Percentiles rank a stretch among this genome's conserved stretches.
Evolutionary conservation across 2,888 invertebrate genomes (phyloP).

Genomic region (Andricus curvator): DNA sequence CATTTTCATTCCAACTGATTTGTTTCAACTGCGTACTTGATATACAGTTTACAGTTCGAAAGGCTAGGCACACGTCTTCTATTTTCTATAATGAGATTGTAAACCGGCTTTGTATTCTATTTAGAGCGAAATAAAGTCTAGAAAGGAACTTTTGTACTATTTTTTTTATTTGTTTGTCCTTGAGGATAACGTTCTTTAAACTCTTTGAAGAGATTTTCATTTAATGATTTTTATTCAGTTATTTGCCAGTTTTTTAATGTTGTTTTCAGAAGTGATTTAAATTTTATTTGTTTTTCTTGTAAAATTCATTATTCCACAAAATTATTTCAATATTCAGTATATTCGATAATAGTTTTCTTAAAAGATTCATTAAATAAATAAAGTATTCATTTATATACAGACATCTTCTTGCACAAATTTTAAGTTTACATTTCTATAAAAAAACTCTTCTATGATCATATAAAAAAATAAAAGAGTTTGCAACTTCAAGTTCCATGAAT

Average conservation of each 20-base stretch:
- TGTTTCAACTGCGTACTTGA: background rate
- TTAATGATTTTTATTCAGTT: background rate
- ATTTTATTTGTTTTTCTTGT: background rate
- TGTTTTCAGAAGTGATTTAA: background rate
- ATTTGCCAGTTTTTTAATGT: background rate
- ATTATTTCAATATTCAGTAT: too few species aligned
- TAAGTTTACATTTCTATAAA: too few species aligned
- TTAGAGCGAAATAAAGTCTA: slow-evolving; percentile 78
- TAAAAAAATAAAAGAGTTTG: too few species aligned
- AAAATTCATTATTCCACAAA: too few species aligned
- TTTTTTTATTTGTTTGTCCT: slow-evolving; percentile 21
- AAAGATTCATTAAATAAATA: too few species aligned
- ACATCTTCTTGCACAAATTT: too few species aligned
- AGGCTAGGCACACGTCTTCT: background rate
- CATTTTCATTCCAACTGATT: background rate
- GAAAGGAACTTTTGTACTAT: slow-evolving; percentile 68
- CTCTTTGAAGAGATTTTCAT: background rate
- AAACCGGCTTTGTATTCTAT: slow-evolving; percentile 76
- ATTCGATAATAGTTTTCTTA: too few species aligned
- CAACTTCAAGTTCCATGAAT: background rate
- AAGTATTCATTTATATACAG: too few species aligned
- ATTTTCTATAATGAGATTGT: slow-evolving; percentile 61
- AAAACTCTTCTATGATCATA: too few species aligned
- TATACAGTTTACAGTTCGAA: background rate
- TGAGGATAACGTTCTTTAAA: background rate